Base-by-base conservation (phyloP, 2,888 invertebrate species). In the Mallateleia sp. region DNA sequence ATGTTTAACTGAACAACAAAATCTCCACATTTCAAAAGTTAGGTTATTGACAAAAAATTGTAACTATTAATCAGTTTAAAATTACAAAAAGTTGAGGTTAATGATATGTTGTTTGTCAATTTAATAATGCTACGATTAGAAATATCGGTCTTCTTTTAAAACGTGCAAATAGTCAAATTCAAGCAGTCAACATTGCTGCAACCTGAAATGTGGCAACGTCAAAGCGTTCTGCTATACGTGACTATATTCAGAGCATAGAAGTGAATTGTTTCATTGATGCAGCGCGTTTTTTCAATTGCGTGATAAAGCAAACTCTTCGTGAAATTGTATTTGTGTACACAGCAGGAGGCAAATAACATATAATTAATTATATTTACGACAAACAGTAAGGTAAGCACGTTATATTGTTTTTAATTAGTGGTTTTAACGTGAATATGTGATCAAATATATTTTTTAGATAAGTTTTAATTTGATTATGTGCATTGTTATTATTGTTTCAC, bases 21-120 rank as follows among this genome's bases (percentile, higher is more conserved):
- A 52, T 52, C 24, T 52, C 11, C 8, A 54, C 25, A 25, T 54
- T 54, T 54, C 11, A 54, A 54, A 54, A 54, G 54, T 54, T 54
- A 54, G 54, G 54, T 54, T 54, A 54, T 54, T 25, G 11, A 54
- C 54, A 25, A 18, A 54, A 54, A 54, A 54, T 54, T 54, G 8
- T 54, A 24, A 54, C 15, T 25, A 15, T 54, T 25, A 54, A 54
- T 1, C 14, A 54, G 24, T 24, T 54, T 54, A 54, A 54, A 42
- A 42, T 42, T 14, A 42, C 42, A 42, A 42, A 2, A 42, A 42
- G 3, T 42, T 32, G 32, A 32, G 32, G 9, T 32, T 32, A 32
- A 32, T 32, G 32, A 42, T 42, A 42, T 42, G 42, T 42, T 42
- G 42, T 42, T 11, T 42, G 42, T 42, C 7, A 42, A 42, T 11